Percentiles rank a stretch among this genome's conserved stretches.
Evolutionary conservation across 2,113 vertebrate species (phyloP).

Genomic region (human (Homo sapiens)): GRCh38 chr2:5972501-5973000

Average conservation of each 20-base stretch:
- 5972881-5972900: background rate
- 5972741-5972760: background rate
- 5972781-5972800: background rate
- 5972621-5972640: background rate
- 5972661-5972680: background rate
- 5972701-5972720: accelerated
- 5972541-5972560: background rate
- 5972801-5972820: accelerated
- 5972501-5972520: background rate
- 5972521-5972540: background rate
- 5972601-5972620: background rate
- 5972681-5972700: accelerated
- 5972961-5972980: background rate
- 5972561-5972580: no score
- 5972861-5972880: accelerated
- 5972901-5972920: background rate
- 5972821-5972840: accelerated
- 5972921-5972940: no score
- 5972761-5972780: background rate
- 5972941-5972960: background rate
- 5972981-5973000: no score
- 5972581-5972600: background rate
- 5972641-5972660: accelerated
- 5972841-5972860: background rate
- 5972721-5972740: background rate